Conservation (phyloP, 2,797 vertebrate genomes). For the Oophaga sylvatica region DNA sequence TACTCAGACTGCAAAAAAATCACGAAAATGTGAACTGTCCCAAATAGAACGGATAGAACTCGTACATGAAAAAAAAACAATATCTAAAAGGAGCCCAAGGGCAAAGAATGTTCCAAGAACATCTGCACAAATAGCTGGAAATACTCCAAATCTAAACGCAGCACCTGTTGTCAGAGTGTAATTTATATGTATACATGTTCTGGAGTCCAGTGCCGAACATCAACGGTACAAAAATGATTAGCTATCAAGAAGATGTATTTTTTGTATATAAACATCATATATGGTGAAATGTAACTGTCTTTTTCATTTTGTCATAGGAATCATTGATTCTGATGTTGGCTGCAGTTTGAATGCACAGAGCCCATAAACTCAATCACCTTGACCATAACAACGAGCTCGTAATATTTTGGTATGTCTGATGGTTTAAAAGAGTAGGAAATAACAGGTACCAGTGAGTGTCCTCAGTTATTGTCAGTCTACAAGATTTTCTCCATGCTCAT, state of each 20-base stretch:
- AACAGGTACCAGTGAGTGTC: neutral
- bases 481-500: neutral
- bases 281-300: conserved; percentile 4
- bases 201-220: neutral
- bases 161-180: neutral
- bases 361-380: neutral
- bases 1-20: too few species aligned
- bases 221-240: neutral
- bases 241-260: conserved; percentile 1
- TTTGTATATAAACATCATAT: neutral
- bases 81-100: too few species aligned
- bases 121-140: neutral
- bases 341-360: neutral
- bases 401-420: neutral
- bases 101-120: neutral
- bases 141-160: neutral
- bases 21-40: too few species aligned
- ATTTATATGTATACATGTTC: conserved; percentile 4
- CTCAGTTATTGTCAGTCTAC: neutral
- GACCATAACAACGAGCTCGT: neutral
- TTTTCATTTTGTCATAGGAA: conserved; percentile 6
- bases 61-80: too few species aligned
- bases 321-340: neutral
- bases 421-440: neutral
- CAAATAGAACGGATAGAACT: too few species aligned